Evolutionary conservation across 2,888 invertebrate genomes (phyloP).

Genomic region (Ferdinandea cuprea): DNA sequence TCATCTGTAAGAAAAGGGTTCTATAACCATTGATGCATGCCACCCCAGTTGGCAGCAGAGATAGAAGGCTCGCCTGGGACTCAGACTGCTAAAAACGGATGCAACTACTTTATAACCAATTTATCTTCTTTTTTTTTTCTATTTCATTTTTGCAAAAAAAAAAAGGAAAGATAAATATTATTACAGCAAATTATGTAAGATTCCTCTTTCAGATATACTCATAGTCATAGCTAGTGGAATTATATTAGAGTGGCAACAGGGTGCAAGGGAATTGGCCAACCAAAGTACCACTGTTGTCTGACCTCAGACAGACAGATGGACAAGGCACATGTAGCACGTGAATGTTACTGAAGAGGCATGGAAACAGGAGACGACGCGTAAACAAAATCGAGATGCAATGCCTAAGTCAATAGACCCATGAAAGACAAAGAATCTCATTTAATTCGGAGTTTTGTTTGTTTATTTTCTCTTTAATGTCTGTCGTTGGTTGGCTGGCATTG

Average conservation of each 20-base stretch:
- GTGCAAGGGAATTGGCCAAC: constrained; percentile 1
- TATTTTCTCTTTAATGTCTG: constrained; percentile 43
- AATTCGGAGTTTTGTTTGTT: constrained; percentile 67
- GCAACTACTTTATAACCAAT: constrained; percentile 34
- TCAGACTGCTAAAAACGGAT: constrained; percentile 47
- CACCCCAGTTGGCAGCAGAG: constrained; percentile 48
- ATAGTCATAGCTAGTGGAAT: constrained; percentile 21
- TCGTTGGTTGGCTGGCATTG: constrained; percentile 26
- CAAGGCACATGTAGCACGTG: constrained; percentile 11
- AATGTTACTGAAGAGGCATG: not conserved
- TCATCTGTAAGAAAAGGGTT: constrained; percentile 30
- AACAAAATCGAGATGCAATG: constrained; percentile 62
- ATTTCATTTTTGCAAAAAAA: not conserved
- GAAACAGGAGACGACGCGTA: constrained; percentile 16
- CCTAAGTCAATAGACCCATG: constrained; percentile 62
- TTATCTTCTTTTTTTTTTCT: not conserved
- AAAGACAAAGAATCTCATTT: constrained; percentile 72
- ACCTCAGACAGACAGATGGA: constrained; percentile 58
- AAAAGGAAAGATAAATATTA: constrained; percentile 56
- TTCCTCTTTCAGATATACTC: constrained; percentile 48
- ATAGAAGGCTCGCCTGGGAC: not conserved
- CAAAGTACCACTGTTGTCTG: constrained; percentile 26
- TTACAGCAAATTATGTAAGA: constrained; percentile 71
- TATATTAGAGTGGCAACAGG: constrained; percentile 11
- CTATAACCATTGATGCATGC: constrained; percentile 63